These are phyloP conservation scores for Crenichthys baileyi DNA, from an alignment of 2,797 vertebrate species.

Conservation along the genomic window DNA sequence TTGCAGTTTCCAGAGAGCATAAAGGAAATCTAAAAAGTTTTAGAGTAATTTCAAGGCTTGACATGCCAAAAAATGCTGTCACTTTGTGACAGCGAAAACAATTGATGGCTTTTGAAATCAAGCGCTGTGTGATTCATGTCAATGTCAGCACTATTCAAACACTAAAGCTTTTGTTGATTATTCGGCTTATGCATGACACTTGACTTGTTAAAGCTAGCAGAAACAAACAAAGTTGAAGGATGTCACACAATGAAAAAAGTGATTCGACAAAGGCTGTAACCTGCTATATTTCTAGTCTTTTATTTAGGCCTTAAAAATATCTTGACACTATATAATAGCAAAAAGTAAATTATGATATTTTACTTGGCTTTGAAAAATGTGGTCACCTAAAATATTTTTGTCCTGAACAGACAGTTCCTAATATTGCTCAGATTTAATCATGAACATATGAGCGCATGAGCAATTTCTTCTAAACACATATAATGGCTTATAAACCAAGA, in stretches of 20 bases:
- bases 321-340: background rate
- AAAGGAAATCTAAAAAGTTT: slow-evolving; percentile 26
- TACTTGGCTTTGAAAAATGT: background rate
- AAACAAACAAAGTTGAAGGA: slow-evolving; percentile 23
- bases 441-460: background rate
- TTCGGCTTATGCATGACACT: slow-evolving; percentile 40
- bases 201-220: slow-evolving; percentile 30
- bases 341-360: background rate
- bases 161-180: slow-evolving; percentile 28
- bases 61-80: slow-evolving; percentile 44
- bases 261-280: background rate
- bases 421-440: background rate
- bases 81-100: slow-evolving; percentile 46
- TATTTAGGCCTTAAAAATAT: background rate
- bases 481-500: background rate
- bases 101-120: slow-evolving; percentile 39
- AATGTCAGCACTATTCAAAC: slow-evolving; percentile 25
- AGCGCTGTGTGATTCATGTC: slow-evolving; percentile 33
- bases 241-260: background rate
- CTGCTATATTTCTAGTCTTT: background rate
- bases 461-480: background rate
- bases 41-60: slow-evolving; percentile 36
- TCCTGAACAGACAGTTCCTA: background rate
- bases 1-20: slow-evolving; percentile 14
- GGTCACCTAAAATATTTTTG: background rate